Base-by-base conservation (phyloP, 2,113 vertebrate species). In the Oceanodroma tethys region DNA sequence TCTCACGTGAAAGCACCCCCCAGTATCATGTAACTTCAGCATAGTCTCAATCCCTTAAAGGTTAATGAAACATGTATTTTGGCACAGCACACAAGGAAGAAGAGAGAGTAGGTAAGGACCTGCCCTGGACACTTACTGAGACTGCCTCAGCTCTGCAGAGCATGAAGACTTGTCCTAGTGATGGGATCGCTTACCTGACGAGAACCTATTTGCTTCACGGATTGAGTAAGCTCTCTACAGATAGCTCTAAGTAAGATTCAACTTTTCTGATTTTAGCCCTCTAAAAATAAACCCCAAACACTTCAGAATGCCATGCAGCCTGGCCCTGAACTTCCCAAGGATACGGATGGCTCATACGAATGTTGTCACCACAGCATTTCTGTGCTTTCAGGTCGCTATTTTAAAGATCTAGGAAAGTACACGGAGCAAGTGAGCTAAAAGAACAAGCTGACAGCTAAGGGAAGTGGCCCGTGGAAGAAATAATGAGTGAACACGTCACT, bases 401-500 rank as follows among this genome's bases (percentile, higher is more conserved):
- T 94, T 85, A 75, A 91, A 95, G 36, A 53, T 12, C 22, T 48
- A 19, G 34, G 40, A 89, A 85, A 83, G 32, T 23, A 93, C 15
- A 56, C 0, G 2, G 40, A 79, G 36, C 30, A 84, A 85, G 36
- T 7, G 42, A 85, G 45, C 62, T 62, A 82, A 66, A 76, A 72
- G 74, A 91, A 58, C 10, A 70, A 38, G 48, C n/a, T 96, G 60
- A 75, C 40, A 82, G 91, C 65, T 56, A 58, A 78, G 71, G 30
- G 30, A 93, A 94, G 79, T 20, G 36, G 74, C 21, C 53, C 82
- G 45, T 59, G 71, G 81, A 87, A 90, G 62, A 73, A 95, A 93
- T 85, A 95, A 91, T 85, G 78, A 91, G 78, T 73, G 70, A 93
- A 75, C 70, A 80, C 9, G 1, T 80, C 76, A 82, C 78, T 94